Base-by-base conservation (phyloP, 2,888 invertebrate species). In the Hypolimnas misippus region DNA sequence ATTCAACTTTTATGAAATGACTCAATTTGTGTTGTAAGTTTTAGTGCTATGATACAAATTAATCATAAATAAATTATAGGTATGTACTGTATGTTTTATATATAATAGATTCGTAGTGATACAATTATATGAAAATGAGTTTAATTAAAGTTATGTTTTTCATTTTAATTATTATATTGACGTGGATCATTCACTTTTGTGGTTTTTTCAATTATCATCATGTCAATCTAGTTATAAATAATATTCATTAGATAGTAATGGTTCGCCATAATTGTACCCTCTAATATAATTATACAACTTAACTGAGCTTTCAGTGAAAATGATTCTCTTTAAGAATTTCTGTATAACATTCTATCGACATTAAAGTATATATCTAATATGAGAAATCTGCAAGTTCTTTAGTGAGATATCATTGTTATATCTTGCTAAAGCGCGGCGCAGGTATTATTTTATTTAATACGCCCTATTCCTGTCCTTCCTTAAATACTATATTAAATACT, bases 321-420 rank as follows among this genome's bases (percentile, higher is more conserved):
- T 78, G 75, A 80, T 82, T 77, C 82, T 83, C 74, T 82, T 72
- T 84, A 83, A 83, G 82, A 72, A 82, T 83, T 86, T 84, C 86
- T 84, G 75, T 90, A 87, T 90, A 87, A 83, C 84, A 83, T 83
- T 86, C 83, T 87, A 79, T 87, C 83, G 78, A 79, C 79, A 90
- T 83, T 89, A 89, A 89, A 89, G 77, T 84, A 83, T 85, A 82
- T 88, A 86, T 78, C 78, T 77, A 81, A 73, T 62, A 64, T 38
- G 38, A 17, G 17, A 35, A 62, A 33, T 40, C 66, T 67, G 66
- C 33, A 58, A 33, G 64, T 40, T 51, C 35, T 62, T 31, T 62
- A 49, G 31, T 31, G 52, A 12, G 64, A 58, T 56, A 40, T 21
- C 8, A 1, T 17, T 0, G 7, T 35, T n/a, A 53, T 21, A 53